Percentiles rank a stretch among this genome's conserved stretches.
These are phyloP conservation scores for Isaurus tuberculatus DNA, from an alignment of 92 coral and sea anemone genomes.

Conservation along the genomic window DNA sequence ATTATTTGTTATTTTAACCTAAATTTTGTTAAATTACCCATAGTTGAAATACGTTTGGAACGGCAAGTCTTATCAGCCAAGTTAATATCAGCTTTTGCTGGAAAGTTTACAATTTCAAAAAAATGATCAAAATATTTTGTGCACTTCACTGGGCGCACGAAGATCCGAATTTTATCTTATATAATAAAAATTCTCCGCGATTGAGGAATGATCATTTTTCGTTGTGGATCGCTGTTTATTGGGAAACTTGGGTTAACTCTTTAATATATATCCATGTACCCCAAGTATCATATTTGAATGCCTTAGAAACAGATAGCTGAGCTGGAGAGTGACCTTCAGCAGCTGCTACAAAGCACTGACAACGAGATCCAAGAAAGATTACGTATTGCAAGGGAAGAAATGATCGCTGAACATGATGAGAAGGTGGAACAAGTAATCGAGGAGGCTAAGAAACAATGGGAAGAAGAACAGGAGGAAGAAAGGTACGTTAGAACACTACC, in stretches of 20 bases:
- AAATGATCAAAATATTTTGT: too few species aligned
- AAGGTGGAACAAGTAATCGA: constrained; percentile 75
- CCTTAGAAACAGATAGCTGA: constrained; percentile 64
- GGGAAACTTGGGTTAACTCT: too few species aligned
- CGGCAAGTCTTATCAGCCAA: too few species aligned
- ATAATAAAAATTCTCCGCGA: too few species aligned
- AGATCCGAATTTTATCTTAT: too few species aligned
- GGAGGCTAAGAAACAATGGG: constrained; percentile 86
- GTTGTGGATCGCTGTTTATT: neutral
- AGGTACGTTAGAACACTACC: constrained; percentile 49
- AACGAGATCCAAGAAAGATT: constrained; percentile 68
- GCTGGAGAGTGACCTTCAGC: constrained; percentile 63
- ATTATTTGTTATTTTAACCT: too few species aligned
- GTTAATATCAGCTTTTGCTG: too few species aligned
- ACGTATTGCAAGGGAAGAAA: constrained; percentile 60
- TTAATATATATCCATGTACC: neutral
- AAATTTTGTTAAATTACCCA: too few species aligned
- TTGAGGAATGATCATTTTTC: too few species aligned
- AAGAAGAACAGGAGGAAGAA: constrained; percentile 89
- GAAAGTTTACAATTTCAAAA: too few species aligned
- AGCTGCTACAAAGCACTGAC: constrained; percentile 65
- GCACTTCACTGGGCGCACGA: too few species aligned
- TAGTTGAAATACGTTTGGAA: too few species aligned
- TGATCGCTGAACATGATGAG: constrained; percentile 66
- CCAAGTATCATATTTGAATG: neutral